Evolutionary conservation across 1,140 invertebrate genomes (phyloP), one percentile per base, ranked within the genome.

Genomic region (Galleria mellonella): DNA sequence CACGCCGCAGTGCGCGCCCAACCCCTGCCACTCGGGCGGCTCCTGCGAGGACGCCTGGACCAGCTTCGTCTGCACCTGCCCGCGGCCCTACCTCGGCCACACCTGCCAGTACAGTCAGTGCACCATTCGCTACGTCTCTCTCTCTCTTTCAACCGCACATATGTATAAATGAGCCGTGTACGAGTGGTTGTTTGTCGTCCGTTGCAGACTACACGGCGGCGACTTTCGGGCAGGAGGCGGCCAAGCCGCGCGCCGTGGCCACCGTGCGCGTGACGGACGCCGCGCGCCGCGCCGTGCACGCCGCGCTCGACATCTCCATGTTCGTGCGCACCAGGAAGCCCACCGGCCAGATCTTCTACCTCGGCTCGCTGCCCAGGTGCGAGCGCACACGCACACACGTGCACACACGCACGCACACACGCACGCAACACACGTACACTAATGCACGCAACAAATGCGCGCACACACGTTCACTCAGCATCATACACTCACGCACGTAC

Each of bases 281-380:
- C 28, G 91, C 93, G 0, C 89, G 91, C 14, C 79, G 90, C 17
- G 90, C 91, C 0, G 92, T 97, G 29, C 88, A 92, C 43, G 91
- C 90, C 17, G 92, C 94, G 33, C 90, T 97, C 15, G 94, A 97
- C 70, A 93, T 98, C 31, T 97, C 95, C 1, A 96, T 98, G 92
- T 96, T 98, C 72, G 91, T 98, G 33, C 88, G 94, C 23, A 98
- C 97, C 0, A 87, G 96, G 32, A 91, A 97, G 73, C 87, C 90
- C 2, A 88, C 89, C 2, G 96, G 96, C 1, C 91, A 95, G 51
- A 93, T 98, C 36, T 96, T 98, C 74, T 97, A 97, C 79, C 75
- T 98, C 14, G 96, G 96, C 9, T 92, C 93, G 8, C 88, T 90
- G 59, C 87, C 90, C 1, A 87, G 61, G 64, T 81, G 33, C 23